Conservation (phyloP, 2,797 vertebrate genomes). For the Dicrostonyx torquatus region DNA sequence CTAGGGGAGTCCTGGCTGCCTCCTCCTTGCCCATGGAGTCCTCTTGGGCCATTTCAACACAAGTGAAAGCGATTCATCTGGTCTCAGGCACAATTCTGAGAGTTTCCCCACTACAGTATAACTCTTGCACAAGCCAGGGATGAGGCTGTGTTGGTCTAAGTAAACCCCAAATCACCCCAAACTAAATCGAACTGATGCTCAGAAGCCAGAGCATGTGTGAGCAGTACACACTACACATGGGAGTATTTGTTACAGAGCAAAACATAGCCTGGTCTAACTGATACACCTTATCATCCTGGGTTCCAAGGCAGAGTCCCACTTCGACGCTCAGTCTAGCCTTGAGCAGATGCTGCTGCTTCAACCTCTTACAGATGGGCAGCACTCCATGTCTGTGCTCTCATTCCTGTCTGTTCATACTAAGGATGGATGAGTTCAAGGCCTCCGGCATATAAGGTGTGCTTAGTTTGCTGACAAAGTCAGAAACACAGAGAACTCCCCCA, state of each 20-base stretch:
- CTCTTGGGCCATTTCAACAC: background rate
- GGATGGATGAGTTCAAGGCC: background rate
- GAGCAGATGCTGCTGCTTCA: background rate
- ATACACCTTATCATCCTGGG: background rate
- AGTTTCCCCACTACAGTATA: background rate
- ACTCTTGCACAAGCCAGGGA: background rate
- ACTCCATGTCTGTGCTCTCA: background rate
- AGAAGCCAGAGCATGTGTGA: background rate
- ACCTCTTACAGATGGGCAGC: background rate
- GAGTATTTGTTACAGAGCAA: background rate
- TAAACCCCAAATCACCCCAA: background rate
- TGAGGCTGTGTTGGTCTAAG: background rate
- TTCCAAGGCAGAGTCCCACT: background rate
- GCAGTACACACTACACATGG: background rate
- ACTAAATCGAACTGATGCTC: background rate
- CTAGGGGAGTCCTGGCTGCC: background rate
- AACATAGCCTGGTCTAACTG: background rate
- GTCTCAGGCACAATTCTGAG: background rate
- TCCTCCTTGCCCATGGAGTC: rapidly evolving
- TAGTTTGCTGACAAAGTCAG: background rate
- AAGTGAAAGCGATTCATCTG: no score
- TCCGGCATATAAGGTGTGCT: background rate
- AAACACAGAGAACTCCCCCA: no score
- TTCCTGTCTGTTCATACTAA: background rate
- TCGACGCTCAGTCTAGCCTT: background rate